phyloP scores from a whole-genome alignment of 2,113 vertebrate genomes.

The Holacanthus passer region DNA sequence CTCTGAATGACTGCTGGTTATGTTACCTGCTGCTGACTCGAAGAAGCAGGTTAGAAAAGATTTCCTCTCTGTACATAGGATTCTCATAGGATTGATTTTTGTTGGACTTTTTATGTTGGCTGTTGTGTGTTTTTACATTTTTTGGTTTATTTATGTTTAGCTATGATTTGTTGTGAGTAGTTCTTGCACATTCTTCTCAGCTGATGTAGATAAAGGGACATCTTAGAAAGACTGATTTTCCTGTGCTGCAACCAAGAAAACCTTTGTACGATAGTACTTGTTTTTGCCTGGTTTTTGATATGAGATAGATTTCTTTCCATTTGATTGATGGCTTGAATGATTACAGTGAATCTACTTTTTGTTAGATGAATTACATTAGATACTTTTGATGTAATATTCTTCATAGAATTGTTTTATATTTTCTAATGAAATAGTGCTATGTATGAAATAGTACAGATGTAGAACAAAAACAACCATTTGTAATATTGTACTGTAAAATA shows the following conservation, averaged over 20 bases:
- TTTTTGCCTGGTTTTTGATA: neutral
- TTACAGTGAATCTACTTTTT: neutral
- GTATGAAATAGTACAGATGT: neutral
- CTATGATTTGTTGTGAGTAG: neutral
- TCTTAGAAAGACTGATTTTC: neutral
- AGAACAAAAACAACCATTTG: neutral
- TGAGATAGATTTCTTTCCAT: neutral
- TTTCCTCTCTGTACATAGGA: neutral
- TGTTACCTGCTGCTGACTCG: neutral
- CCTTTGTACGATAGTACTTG: neutral
- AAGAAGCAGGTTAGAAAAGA: neutral
- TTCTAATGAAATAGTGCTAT: neutral
- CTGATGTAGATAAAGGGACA: slow-evolving; percentile 31
- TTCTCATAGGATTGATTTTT: neutral
- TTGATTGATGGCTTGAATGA: neutral
- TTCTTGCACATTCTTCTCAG: slow-evolving; percentile 11
- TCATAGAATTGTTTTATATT: neutral
- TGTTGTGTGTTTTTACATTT: neutral
- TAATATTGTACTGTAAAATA: neutral
- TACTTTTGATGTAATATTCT: neutral
- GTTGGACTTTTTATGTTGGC: neutral
- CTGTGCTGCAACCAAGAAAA: neutral
- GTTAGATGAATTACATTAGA: neutral
- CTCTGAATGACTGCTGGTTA: neutral
- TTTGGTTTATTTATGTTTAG: slow-evolving; percentile 29